Evolutionary conservation across 2,888 invertebrate genomes (phyloP).

Genomic region (Hetaerina titia): DNA sequence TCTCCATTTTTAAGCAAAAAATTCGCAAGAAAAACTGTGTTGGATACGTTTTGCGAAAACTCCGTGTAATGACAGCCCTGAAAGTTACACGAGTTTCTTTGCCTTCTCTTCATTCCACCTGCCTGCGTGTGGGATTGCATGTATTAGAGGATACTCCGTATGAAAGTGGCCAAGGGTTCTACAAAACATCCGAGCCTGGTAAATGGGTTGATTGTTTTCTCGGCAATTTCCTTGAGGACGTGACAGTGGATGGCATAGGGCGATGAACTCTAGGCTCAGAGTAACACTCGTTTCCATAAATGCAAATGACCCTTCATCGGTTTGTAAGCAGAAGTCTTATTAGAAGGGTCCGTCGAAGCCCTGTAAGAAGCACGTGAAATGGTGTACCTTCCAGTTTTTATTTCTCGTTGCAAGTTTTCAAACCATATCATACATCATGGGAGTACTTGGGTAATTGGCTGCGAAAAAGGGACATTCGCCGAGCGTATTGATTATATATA

Average conservation of each 20-base stretch:
- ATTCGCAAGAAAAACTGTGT: too few species aligned
- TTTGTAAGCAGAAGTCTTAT: neutral
- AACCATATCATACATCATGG: too few species aligned
- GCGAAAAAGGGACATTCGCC: too few species aligned
- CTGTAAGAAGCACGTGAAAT: too few species aligned
- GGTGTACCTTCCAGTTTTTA: too few species aligned
- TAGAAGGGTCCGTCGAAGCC: too few species aligned
- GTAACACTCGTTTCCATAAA: neutral
- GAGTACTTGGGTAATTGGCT: too few species aligned
- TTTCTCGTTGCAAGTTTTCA: too few species aligned
- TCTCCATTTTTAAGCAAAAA: too few species aligned
- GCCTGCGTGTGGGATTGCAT: neutral
- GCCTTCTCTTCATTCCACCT: neutral
- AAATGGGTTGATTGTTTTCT: constrained; percentile 1
- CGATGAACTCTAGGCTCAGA: neutral
- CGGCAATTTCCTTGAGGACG: constrained; percentile 15
- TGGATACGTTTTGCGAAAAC: too few species aligned
- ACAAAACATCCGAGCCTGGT: neutral
- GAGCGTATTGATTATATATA: too few species aligned
- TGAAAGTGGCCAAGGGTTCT: neutral
- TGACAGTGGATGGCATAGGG: neutral
- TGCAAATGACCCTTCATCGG: neutral
- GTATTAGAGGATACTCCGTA: neutral
- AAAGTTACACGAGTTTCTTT: neutral
- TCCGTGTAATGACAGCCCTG: neutral